These are phyloP conservation scores for Popillia japonica DNA, from an alignment of 1,140 invertebrate species.

Conservation along the genomic window DNA sequence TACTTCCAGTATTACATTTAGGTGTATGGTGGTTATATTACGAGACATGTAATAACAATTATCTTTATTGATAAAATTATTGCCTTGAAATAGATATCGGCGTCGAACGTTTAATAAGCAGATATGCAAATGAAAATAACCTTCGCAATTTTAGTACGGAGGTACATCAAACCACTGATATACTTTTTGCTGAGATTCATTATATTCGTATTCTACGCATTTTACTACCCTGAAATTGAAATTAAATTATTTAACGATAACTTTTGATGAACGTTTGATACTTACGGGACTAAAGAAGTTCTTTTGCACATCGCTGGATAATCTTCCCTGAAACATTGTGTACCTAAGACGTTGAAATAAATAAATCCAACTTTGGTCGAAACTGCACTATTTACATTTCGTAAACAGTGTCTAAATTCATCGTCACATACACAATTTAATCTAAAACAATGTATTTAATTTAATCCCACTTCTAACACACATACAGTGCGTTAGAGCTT, in stretches of 20 bases:
- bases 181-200: constrained; percentile 60
- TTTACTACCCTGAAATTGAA: constrained; percentile 48
- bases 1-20: no score
- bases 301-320: constrained; percentile 69
- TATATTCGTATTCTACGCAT: constrained; percentile 66
- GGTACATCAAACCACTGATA: constrained; percentile 71
- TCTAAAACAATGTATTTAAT: constrained; percentile 56
- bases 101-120: no score
- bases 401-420: constrained; percentile 72
- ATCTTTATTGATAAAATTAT: no score
- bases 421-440: constrained; percentile 76
- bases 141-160: constrained; percentile 37
- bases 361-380: constrained; percentile 68
- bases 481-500: no score
- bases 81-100: no score
- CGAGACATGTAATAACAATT: no score
- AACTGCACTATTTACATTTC: constrained; percentile 61
- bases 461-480: background rate
- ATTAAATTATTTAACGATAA: background rate
- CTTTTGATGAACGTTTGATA: background rate
- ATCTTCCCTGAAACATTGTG: constrained; percentile 73
- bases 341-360: constrained; percentile 73
- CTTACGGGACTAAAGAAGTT: constrained; percentile 51
- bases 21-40: no score
- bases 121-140: no score